Base-by-base conservation (phyloP, 92 coral and sea anemone species). In the Porites cylindrica region DNA sequence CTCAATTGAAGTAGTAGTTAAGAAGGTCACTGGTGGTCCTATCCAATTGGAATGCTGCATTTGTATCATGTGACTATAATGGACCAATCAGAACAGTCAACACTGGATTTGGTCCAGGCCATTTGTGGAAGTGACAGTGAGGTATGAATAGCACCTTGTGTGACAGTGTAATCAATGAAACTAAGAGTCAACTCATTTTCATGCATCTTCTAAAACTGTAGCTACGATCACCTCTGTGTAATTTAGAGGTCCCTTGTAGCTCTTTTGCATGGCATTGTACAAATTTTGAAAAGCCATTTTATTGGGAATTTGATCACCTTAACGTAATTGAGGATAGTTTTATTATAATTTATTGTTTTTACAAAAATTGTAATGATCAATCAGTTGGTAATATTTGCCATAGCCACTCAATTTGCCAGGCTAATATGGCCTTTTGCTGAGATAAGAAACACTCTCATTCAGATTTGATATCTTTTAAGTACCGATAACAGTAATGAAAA, bases 371-470 rank as follows among this genome's bases (percentile, higher is more conserved):
- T 20, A 43, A 69, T 69, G 32, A 62, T 61, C 47, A 63, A 62
- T 61, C 19, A 47, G 29, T 69, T 4, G 58, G 18, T 26, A 17
- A 69, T 53, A 81, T 69, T 78, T 79, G 29, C 72, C 66, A 47
- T 9, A 61, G 17, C 12, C 20, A 66, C 0, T 7, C 18, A 7
- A 50, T 18, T 1, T 17, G 17, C 8, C 18, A 52, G 53, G 38
- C 23, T 53, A 75, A 18, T 51, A 10, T 75, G 64, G 78, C 78
- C 54, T 75, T 75, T 29, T 8, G 61, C 16, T 56, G 61, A 12
- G 43, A 21, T 53, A 38, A 74, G 32, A 21, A 47, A 38, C 47
- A 38, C 47, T 4, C 47, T 0, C 47, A 38, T 56, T 56, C 16
- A 10, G 5, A 14, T 7, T 13, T 13, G 60, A 54, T 54, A 13